Evolutionary conservation across 2,113 vertebrate species (phyloP).

Genomic region (Fregetta grallaria): DNA sequence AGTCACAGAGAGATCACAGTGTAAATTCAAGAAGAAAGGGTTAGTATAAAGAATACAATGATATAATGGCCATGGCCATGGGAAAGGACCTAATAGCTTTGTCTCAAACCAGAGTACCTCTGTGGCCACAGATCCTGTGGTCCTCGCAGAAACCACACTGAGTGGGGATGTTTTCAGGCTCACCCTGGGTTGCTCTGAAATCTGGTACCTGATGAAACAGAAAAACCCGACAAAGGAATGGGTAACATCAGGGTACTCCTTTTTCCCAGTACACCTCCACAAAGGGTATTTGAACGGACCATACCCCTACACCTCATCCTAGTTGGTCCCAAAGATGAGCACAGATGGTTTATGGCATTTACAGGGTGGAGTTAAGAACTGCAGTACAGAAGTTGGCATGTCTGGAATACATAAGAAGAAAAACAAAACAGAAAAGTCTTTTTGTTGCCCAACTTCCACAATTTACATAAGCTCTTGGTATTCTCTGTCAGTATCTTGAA

Average conservation of each 20-base stretch:
- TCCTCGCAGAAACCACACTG: neutral
- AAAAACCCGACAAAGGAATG: neutral
- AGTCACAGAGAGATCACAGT: neutral
- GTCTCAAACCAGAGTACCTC: neutral
- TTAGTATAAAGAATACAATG: neutral
- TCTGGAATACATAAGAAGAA: neutral
- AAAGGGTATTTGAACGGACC: neutral
- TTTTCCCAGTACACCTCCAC: neutral
- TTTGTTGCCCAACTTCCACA: neutral
- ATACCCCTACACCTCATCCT: accelerated
- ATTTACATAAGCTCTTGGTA: neutral
- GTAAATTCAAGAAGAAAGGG: neutral
- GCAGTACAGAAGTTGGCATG: neutral
- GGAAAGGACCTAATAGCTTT: neutral
- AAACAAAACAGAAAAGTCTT: neutral
- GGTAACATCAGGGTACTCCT: no score
- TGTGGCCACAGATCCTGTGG: neutral
- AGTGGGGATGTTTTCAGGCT: neutral
- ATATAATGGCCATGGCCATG: neutral
- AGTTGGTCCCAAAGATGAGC: neutral
- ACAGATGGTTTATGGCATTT: neutral
- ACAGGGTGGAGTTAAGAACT: neutral
- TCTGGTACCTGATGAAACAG: neutral
- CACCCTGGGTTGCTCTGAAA: neutral
- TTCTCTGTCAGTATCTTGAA: neutral